phyloP scores from a whole-genome alignment of 2,113 vertebrate species.

The Thoracochromis brauschi region DNA sequence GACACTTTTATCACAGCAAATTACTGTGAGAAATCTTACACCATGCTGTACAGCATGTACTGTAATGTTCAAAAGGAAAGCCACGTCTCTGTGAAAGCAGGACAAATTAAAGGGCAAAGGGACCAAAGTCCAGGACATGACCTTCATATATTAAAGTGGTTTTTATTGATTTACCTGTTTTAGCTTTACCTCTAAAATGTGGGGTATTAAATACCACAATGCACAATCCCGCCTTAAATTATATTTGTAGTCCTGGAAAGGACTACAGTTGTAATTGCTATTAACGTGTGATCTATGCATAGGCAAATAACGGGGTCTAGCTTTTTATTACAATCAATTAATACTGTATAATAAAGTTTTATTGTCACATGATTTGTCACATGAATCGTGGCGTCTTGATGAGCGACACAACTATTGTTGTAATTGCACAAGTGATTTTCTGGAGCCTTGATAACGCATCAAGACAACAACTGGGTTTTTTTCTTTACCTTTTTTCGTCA shows the following conservation, averaged over 20 bases:
- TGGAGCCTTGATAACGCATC: not conserved
- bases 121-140: not conserved
- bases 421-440: not conserved
- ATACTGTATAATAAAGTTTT: too few relatives aligned
- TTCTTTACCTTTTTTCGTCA: accelerated
- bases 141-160: not conserved
- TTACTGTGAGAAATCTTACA: not conserved
- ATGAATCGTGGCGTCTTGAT: too few relatives aligned
- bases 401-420: not conserved
- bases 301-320: too few relatives aligned
- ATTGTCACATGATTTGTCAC: too few relatives aligned
- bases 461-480: not conserved
- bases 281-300: too few relatives aligned
- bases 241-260: not conserved
- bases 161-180: not conserved
- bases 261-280: not conserved
- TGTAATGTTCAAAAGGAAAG: not conserved
- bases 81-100: not conserved
- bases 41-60: not conserved
- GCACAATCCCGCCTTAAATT: not conserved
- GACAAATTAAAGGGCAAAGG: not conserved
- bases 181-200: not conserved
- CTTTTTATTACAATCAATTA: too few relatives aligned
- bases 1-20: not conserved
- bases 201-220: not conserved